Conservation (phyloP, 2,888 invertebrate species). For the Catocala nupta region DNA sequence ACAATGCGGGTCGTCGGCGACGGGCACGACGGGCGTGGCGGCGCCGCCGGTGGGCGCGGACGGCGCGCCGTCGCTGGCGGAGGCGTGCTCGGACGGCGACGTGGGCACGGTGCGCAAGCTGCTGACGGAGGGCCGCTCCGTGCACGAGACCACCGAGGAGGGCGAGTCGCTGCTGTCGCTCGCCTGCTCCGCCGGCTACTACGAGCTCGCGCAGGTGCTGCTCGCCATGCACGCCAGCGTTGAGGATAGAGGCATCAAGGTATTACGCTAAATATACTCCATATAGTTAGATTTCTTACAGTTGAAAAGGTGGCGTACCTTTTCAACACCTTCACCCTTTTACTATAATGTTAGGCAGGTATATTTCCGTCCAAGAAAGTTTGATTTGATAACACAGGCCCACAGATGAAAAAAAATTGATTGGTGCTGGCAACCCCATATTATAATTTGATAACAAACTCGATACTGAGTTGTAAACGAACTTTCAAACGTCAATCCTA, state of each 20-base stretch:
- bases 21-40: slow-evolving; percentile 76
- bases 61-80: slow-evolving; percentile 92
- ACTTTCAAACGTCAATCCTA: too few relatives aligned
- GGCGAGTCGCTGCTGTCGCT: slow-evolving; percentile 98
- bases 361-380: too few relatives aligned
- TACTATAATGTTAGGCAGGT: too few relatives aligned
- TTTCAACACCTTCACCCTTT: too few relatives aligned
- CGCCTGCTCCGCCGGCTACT: slow-evolving; percentile 99
- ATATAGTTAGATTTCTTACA: too few relatives aligned
- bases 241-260: slow-evolving; percentile 98
- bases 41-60: slow-evolving; percentile 85
- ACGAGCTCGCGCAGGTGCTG: slow-evolving; percentile 98
- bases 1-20: slow-evolving; percentile 81
- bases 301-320: too few relatives aligned
- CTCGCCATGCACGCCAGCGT: slow-evolving; percentile 99
- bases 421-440: too few relatives aligned
- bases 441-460: too few relatives aligned
- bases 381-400: too few relatives aligned
- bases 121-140: slow-evolving; percentile 96
- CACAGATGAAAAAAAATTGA: too few relatives aligned
- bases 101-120: slow-evolving; percentile 96
- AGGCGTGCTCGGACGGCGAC: slow-evolving; percentile 98
- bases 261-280: slow-evolving; percentile 28
- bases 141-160: slow-evolving; percentile 98
- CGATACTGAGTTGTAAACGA: too few relatives aligned